Percentiles rank a stretch among this genome's conserved stretches.
Conservation (phyloP, 2,113 vertebrate species). For the Erpornis zantholeuca region DNA sequence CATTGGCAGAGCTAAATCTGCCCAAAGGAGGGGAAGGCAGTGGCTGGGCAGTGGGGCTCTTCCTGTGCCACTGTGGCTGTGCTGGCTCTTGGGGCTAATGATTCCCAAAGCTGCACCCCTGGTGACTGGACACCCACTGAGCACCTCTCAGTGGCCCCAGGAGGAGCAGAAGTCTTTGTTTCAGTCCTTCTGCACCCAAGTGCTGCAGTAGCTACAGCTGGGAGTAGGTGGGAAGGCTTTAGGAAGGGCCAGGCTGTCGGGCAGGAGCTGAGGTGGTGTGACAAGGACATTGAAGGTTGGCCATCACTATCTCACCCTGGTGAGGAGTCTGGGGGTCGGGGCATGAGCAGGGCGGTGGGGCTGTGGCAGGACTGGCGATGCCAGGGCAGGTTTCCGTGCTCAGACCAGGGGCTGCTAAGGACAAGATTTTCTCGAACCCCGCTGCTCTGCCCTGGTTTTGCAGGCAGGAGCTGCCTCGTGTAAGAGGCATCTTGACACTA, state of each 20-base stretch:
- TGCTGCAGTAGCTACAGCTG: background rate
- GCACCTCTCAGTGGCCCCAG: rapidly evolving
- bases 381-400: background rate
- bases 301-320: rapidly evolving
- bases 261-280: background rate
- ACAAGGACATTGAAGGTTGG: background rate
- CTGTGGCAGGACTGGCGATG: background rate
- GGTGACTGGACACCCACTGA: background rate
- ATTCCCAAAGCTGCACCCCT: background rate
- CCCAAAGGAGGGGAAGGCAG: background rate
- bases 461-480: background rate
- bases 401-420: background rate
- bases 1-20: background rate
- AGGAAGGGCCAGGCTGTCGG: background rate
- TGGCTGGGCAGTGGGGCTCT: background rate
- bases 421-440: rapidly evolving
- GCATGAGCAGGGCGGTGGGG: background rate
- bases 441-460: background rate
- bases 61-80: rapidly evolving
- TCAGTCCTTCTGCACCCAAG: background rate
- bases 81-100: background rate
- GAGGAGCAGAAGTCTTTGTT: background rate
- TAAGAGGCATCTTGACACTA: background rate
- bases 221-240: background rate
- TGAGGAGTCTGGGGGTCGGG: background rate